Base-by-base conservation (phyloP, 2,113 vertebrate genomes). In the Ascaphus truei region DNA sequence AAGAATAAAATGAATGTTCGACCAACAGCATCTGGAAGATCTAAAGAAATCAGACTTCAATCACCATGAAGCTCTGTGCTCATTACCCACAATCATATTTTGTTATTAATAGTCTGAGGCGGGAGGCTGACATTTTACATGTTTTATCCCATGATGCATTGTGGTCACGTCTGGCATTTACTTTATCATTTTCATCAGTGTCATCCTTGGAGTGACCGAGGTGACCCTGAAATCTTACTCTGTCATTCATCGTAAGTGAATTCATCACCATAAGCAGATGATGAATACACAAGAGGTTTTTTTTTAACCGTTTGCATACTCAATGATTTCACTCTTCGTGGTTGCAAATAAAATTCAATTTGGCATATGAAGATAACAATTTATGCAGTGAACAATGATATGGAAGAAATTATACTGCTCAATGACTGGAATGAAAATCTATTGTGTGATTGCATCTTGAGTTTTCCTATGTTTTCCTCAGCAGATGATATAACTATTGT, bases 211-310 rank as follows among this genome's bases (percentile, higher is more conserved):
- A 75, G 58, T 88, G 91, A 93, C 94, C 92, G 51, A 69, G 59
- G 71, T 59, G 88, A 91, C 94, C 94, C 89, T 85, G 89, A 86
- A 91, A 83, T 87, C 83, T 89, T 88, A 80, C 81, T 81, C 91
- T 91, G 95, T 93, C 95, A 93, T 86, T 96, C 94, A 94, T 83
- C 78, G 29, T 86, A 88, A 94, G 88, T 79, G 89, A 92, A 90
- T 94, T 94, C 94, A 95, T 94, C 93, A 92, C 90, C 94, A 93
- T 76, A 74, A 72, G 88, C 62, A 72, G 88, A 91, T 91, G 85
- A 78, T 2, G 84, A 83, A 79, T 81, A 73, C 92, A 90, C 93
- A 80, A 2, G 89, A 67, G 93, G 37, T 26, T 86, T 86, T 86
- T 86, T 86, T 86, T 84, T 88, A 84, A 89, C 89, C 87, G 93